Percentiles rank a stretch among this genome's conserved stretches.
phyloP scores from a whole-genome alignment of 2,797 vertebrate species.

The Tadarida brasiliensis region DNA sequence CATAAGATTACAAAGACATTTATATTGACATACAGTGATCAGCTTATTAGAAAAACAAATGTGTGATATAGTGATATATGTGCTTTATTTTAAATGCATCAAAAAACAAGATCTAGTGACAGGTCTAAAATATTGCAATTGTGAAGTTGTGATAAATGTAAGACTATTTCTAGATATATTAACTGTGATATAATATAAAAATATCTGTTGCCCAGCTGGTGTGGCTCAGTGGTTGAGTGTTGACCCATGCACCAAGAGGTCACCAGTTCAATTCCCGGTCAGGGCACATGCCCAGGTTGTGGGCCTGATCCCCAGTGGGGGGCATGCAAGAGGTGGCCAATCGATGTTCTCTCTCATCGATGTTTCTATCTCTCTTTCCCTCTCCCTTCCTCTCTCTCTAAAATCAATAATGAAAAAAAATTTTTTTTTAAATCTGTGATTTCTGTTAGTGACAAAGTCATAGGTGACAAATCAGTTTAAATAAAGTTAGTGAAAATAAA shows the following conservation, averaged over 20 bases:
- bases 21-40: not conserved
- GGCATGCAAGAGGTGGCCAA: too few relatives aligned
- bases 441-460: conserved; percentile 21
- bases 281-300: too few relatives aligned
- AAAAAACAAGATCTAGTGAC: not conserved
- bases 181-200: not conserved
- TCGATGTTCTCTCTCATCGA: too few relatives aligned
- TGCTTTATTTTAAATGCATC: not conserved
- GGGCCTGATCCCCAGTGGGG: too few relatives aligned
- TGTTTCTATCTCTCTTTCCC: too few relatives aligned
- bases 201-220: not conserved
- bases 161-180: not conserved
- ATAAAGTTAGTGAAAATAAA: conserved; percentile 42
- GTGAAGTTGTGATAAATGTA: not conserved
- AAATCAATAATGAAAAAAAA: too few relatives aligned
- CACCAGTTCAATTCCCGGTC: too few relatives aligned
- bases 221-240: too few relatives aligned
- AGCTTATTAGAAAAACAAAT: not conserved
- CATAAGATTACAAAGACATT: not conserved
- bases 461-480: conserved; percentile 16
- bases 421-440: not conserved
- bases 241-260: too few relatives aligned
- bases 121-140: not conserved
- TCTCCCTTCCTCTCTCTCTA: too few relatives aligned
- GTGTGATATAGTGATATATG: not conserved